Evolutionary conservation across 1,140 invertebrate genomes (phyloP), one percentile per base, ranked within the genome.

Genomic region (Sarcophaga peregrina): DNA sequence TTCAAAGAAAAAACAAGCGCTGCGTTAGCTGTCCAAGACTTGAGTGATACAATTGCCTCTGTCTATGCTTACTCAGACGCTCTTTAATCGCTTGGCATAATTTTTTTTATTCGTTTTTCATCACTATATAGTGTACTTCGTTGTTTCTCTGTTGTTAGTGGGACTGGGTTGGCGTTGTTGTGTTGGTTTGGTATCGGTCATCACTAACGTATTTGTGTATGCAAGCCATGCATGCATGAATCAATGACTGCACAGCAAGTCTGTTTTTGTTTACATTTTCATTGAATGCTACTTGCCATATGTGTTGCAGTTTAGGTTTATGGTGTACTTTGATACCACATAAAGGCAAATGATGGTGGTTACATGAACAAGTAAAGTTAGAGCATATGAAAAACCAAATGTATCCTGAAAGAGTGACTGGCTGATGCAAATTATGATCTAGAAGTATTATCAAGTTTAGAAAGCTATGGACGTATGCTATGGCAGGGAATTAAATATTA

Each of bases 11-110:
- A 50, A 50, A 50, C 47, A 78, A 50, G 75, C 75, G 75, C 75
- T 50, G 20, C 75, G 75, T 78, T 78, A 20, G 75, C 75, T 50
- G 48, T n/a, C 48, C 75, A 78, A 78, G 47, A 78, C 75, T 78
- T 78, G 25, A 78, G 47, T 78, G 75, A 78, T 78, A 50, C 47
- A 20, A 78, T 20, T 68, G n/a, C 0, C n/a, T 1, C n/a, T 8
- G 62, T 68, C 0, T 20, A 68, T 8, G n/a, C n/a, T 20, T n/a
- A 9, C 62, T 68, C 62, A 25, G 17, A 25, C 10, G 62, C 62
- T 68, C 62, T 58, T 58, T 58, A 58, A n/a, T 68, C 62, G 17
- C 17, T 68, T 68, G 15, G 25, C 25, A 37, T 37, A 37, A 37
- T 37, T 37, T 37, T 37, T 37, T 37, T 37, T 4, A 37, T 37